Percentiles rank a stretch among this genome's conserved stretches.
Conservation (phyloP, 2,797 vertebrate species). For the Micrastur ruficollis region DNA sequence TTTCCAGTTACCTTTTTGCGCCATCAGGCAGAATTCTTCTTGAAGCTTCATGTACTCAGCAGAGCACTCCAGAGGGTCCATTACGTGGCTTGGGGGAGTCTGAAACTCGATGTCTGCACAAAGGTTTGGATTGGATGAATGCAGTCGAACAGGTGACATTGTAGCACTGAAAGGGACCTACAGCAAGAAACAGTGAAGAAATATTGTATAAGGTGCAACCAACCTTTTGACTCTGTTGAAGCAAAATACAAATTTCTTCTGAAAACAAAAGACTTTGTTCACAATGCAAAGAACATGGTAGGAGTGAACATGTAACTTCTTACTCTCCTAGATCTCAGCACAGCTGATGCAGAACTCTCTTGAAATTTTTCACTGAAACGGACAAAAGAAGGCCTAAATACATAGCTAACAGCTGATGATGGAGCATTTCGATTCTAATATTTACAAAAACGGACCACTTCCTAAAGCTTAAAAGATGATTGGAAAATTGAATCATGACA, state of each 20-base stretch:
- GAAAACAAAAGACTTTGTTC: neutral
- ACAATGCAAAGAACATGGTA: neutral
- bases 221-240: neutral
- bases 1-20: conserved; percentile 89
- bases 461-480: neutral
- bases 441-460: neutral
- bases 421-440: neutral
- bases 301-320: neutral
- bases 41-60: conserved; percentile 96
- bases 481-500: neutral
- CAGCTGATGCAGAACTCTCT: neutral
- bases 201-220: neutral
- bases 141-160: conserved; percentile 91
- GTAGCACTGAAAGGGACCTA: conserved; percentile 94
- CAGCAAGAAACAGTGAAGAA: neutral
- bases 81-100: conserved; percentile 82
- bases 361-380: neutral
- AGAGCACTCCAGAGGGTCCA: conserved; percentile 86
- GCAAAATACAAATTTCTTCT: neutral
- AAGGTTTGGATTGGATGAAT: conserved; percentile 98
- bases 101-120: conserved; percentile 94
- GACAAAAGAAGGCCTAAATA: neutral
- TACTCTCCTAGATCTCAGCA: neutral
- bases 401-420: neutral
- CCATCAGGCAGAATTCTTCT: conserved; percentile 95